Conservation (phyloP, 1,140 invertebrate genomes). For the Leptoteleia sp. region DNA sequence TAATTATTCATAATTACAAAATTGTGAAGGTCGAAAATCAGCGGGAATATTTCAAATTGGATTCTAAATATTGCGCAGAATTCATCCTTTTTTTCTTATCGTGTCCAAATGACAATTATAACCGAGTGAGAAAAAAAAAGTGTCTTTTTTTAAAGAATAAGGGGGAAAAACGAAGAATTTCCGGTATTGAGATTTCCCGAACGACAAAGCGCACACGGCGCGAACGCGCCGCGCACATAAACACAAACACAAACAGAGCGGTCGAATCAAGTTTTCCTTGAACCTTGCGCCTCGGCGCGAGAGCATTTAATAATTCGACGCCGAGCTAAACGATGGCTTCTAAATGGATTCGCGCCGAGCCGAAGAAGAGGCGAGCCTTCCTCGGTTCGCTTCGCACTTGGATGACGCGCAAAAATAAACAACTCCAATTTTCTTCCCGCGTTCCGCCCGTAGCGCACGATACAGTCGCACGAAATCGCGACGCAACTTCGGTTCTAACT, state of each 20-base stretch:
- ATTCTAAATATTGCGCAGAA: too few species aligned
- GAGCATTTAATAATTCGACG: conserved; percentile 73
- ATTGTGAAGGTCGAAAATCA: too few species aligned
- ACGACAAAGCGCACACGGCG: background rate
- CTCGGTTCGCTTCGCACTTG: conserved; percentile 26
- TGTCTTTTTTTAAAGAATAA: conserved; percentile 1
- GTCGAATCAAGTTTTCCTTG: conserved; percentile 74
- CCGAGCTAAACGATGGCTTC: conserved; percentile 61
- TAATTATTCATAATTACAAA: too few species aligned
- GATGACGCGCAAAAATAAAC: conserved; percentile 20
- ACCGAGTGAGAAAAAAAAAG: background rate
- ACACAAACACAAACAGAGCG: conserved; percentile 55
- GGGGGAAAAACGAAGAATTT: conserved; percentile 3
- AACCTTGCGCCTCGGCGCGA: conserved; percentile 72
- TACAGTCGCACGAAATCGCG: too few species aligned
- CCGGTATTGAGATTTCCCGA: conserved; percentile 26
- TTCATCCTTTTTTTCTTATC: too few species aligned
- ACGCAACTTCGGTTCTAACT: too few species aligned
- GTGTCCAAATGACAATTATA: too few species aligned
- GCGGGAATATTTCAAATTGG: too few species aligned
- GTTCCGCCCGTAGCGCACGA: too few species aligned
- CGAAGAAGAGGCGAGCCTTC: conserved; percentile 48
- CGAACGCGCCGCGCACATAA: conserved; percentile 4
- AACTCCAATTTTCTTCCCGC: too few species aligned
- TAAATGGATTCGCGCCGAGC: conserved; percentile 52